phyloP scores from a whole-genome alignment of 2,888 invertebrate genomes.

The Crioceris asparagi region DNA sequence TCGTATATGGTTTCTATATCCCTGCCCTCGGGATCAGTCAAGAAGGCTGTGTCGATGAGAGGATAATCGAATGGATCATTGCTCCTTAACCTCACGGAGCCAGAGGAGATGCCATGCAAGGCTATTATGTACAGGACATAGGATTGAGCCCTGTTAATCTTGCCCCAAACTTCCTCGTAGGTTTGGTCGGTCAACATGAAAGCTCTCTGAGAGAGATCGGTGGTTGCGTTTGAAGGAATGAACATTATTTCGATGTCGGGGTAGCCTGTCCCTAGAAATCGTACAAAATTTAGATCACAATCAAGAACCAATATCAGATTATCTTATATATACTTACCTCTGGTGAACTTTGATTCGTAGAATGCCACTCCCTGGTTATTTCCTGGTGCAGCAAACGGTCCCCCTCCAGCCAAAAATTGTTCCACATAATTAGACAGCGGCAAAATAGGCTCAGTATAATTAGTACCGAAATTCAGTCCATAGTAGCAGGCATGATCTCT shows the following conservation, averaged over 20 bases:
- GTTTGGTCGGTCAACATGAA: slow-evolving; percentile 20
- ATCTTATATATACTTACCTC: too few species aligned
- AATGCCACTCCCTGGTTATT: slow-evolving; percentile 2
- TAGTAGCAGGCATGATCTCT: slow-evolving; percentile 52
- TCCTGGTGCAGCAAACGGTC: slow-evolving; percentile 6
- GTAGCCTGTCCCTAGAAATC: slow-evolving; percentile 11
- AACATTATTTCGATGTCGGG: slow-evolving; percentile 24
- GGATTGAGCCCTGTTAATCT: slow-evolving; percentile 16
- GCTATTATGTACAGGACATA: slow-evolving; percentile 21
- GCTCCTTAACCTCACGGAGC: slow-evolving; percentile 43
- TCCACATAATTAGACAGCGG: slow-evolving; percentile 42
- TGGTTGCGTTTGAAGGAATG: slow-evolving; percentile 40
- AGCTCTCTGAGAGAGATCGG: neutral
- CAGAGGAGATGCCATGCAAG: slow-evolving; percentile 36
- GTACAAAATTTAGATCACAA: too few species aligned
- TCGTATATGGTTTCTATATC: slow-evolving; percentile 45
- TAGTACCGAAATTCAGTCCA: slow-evolving; percentile 31
- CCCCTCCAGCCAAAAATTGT: slow-evolving; percentile 27
- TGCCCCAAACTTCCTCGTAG: slow-evolving; percentile 33
- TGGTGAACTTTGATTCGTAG: slow-evolving; percentile 3
- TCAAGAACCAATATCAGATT: slow-evolving; percentile 4
- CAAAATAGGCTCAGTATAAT: slow-evolving; percentile 61
- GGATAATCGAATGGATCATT: slow-evolving; percentile 34
- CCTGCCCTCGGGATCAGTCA: slow-evolving; percentile 39
- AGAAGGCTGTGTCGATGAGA: slow-evolving; percentile 56